Evolutionary conservation across 2,797 vertebrate genomes (phyloP), one percentile per base, ranked within the genome.

Genomic region (Sebastes glaucus): DNA sequence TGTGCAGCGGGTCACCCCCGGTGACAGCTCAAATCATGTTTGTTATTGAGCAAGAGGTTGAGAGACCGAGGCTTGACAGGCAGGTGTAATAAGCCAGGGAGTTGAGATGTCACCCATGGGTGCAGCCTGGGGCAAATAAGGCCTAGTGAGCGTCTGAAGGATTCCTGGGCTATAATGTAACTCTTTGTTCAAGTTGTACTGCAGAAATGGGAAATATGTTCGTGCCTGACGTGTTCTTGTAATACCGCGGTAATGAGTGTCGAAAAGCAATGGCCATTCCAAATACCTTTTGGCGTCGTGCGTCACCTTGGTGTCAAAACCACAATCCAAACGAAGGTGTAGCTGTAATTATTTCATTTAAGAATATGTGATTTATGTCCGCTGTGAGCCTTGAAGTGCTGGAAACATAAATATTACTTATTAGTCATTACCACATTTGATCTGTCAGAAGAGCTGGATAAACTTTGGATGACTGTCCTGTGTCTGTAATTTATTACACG

Each of bases 81-180:
- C 95, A 95, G 94, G 92, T 94, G 92, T 94, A 95, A 96, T 96
- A 95, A 94, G 72, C 85, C 92, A 86, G 78, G 23, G 76, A 93
- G 93, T 88, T 90, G 85, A 93, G 92, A 94, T 93, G 93, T 94
- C 94, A 92, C 92, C 92, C 91, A 72, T 84, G 91, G 94, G 92
- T 82, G 80, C 88, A 82, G 94, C 94, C 89, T 22, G 1, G 80
- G 92, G 93, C 80, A 79, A 89, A 88, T 57, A 80, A 78, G 84
- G 77, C 88, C 86, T 67, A 68, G 73, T 67, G 77, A 92, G 88
- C 38, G 74, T 85, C 85, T 78, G 14, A 70, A 90, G 59, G 88
- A 93, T 94, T 94, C 89, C 80, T 82, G 13, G 52, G 82, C 85
- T 70, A 94, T 91, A 95, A 94, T 89, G 91, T 92, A 91, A 87